Percentiles rank a stretch among this genome's conserved stretches.
phyloP scores from a whole-genome alignment of 2,113 vertebrate species.

The Balaenoptera acutorostrata region DNA sequence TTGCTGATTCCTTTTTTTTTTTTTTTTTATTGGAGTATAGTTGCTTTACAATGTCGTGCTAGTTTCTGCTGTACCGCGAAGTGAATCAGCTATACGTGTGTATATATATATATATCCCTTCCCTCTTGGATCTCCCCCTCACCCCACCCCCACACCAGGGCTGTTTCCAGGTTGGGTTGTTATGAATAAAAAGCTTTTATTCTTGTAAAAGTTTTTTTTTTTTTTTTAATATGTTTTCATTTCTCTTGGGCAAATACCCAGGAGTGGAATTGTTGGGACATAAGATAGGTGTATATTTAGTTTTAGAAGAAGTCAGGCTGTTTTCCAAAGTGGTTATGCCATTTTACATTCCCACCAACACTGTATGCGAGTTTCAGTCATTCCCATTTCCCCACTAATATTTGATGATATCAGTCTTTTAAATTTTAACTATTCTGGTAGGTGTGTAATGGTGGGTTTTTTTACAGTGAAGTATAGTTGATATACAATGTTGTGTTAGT shows the following conservation, averaged over 20 bases:
- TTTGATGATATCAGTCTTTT: not conserved
- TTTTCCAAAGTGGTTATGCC: not conserved
- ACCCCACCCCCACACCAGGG: fast-evolving
- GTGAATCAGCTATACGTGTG: no score
- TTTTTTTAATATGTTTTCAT: not conserved
- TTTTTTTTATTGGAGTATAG: no score
- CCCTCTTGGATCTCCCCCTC: no score
- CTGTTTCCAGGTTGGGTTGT: not conserved
- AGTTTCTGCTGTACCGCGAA: no score
- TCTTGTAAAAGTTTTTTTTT: not conserved
- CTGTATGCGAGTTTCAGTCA: not conserved
- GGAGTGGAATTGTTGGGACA: not conserved
- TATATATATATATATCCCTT: no score
- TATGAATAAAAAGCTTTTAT: not conserved
- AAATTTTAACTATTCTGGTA: not conserved
- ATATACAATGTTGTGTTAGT: not conserved
- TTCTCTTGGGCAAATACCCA: not conserved
- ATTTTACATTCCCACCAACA: not conserved
- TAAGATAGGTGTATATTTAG: not conserved
- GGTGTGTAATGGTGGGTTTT: not conserved
- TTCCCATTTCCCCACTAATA: not conserved
- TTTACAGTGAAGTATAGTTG: not conserved
- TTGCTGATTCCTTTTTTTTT: not conserved
- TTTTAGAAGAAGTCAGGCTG: not conserved
- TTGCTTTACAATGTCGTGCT: no score